These are phyloP conservation scores for Pempheris klunzingeri DNA, from an alignment of 2,797 vertebrate species.

Conservation along the genomic window DNA sequence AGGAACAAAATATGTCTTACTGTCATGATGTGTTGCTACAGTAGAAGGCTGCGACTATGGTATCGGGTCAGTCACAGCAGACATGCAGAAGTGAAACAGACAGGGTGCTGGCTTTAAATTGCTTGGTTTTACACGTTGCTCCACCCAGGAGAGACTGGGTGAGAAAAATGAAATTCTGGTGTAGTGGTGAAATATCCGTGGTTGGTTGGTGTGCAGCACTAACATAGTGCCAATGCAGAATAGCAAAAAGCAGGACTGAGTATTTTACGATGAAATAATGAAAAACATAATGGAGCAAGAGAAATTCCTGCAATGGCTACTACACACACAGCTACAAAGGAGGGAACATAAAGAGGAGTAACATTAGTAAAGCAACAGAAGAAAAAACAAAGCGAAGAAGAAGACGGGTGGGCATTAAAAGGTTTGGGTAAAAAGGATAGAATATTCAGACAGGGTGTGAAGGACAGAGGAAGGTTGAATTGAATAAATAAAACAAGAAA, in stretches of 20 bases:
- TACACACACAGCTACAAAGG: constrained; percentile 6
- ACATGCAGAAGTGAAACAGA: constrained; percentile 6
- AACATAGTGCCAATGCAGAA: not conserved
- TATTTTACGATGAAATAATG: not conserved
- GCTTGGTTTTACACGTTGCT: constrained; percentile 10
- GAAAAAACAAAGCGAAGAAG: constrained; percentile 41
- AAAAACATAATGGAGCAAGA: constrained; percentile 4
- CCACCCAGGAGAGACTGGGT: not conserved
- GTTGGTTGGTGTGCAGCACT: not conserved
- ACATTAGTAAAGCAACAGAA: constrained; percentile 9
- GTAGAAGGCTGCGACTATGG: not conserved
- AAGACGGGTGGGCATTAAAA: constrained; percentile 51
- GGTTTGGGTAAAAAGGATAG: constrained; percentile 27
- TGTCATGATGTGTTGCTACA: constrained; percentile 23
- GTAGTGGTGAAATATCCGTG: not conserved
- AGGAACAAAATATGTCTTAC: constrained; percentile 54
- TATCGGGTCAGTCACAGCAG: constrained; percentile 1
- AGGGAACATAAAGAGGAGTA: not conserved
- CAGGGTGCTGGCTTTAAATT: not conserved
- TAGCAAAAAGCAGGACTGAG: not conserved
- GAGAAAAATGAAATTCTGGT: constrained; percentile 5
- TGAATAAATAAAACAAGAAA: constrained; percentile 57
- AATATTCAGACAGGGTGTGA: constrained; percentile 38
- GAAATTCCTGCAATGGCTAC: constrained; percentile 1
- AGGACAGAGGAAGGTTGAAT: constrained; percentile 62